These are phyloP conservation scores for Thysanoteuthis rhombus DNA, from an alignment of 2,888 invertebrate species.

Conservation along the genomic window DNA sequence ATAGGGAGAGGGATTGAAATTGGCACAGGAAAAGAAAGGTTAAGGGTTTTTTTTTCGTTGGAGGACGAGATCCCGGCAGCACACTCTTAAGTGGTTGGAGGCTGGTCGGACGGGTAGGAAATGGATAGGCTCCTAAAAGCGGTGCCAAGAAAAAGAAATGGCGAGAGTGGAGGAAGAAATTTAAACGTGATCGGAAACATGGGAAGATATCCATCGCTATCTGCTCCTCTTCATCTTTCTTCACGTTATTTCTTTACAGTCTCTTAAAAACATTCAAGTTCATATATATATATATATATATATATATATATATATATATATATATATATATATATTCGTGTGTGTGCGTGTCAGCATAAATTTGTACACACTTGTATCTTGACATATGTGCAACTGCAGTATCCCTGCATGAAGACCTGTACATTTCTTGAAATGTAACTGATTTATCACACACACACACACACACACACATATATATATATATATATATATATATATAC, in stretches of 20 bases:
- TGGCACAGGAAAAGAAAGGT: not conserved
- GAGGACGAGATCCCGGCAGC: not conserved
- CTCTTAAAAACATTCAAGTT: no score
- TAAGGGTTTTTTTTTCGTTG: constrained; percentile 12
- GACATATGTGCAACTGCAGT: no score
- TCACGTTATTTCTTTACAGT: no score
- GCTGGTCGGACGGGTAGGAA: not conserved
- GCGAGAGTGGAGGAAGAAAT: not conserved
- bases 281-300: not conserved
- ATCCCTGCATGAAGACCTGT: no score
- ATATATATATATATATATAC: not conserved
- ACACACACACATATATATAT: not conserved
- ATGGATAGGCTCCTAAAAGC: not conserved
- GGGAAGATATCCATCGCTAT: not conserved
- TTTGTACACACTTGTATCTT: not conserved
- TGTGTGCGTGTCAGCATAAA: not conserved
- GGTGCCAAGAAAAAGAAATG: not conserved
- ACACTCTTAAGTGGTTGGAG: not conserved
- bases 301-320: not conserved
- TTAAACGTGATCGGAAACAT: not conserved
- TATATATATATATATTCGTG: not conserved
- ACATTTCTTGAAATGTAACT: no score
- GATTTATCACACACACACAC: not conserved
- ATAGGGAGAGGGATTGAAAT: not conserved
- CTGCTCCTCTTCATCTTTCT: not conserved